Base-by-base conservation (phyloP, 2,888 invertebrate genomes). In the Acanthopleura granulata region DNA sequence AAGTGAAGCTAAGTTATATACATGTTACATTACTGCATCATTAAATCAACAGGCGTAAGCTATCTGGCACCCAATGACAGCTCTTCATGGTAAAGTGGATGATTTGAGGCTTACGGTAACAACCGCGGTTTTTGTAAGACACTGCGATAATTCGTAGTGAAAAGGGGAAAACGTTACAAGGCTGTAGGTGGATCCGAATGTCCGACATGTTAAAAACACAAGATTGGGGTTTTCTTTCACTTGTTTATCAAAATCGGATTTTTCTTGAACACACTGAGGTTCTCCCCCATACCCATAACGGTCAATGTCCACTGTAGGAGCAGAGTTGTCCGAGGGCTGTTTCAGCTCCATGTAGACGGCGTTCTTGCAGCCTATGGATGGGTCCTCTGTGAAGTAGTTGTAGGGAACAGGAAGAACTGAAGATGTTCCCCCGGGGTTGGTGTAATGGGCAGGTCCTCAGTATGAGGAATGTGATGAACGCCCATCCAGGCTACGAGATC, bases 401-500 rank as follows among this genome's bases (percentile, higher is more conserved):
- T 77, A 83, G 85, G 85, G 14, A 80, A 76, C 22, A 86, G 76
- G 40, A 76, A 73, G 78, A 86, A 78, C 70, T 79, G 74, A 66
- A 83, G 78, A 50, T 80, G 76, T 3, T 78, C 77, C 14, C 81
- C 82, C 15, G 80, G 73, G 0, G 85, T 85, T 50, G 83, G 79
- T 14, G 82, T 81, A 71, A 83, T 79, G 27, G 85, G 85, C 40
- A 84, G 74, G 72, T 86, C 84, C 76, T 83, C 84, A 1, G 83
- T 81, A 76, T 82, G 82, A 1, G 85, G 85, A 49, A 86, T 78
- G 72, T 84, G 85, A 69, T 82, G 80, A 62, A 81, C 75, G 12
- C 85, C 85, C n/a, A 84, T 76, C 85, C 85, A 86, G n/a, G 80
- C 79, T 15, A 84, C 83, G 51, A 86, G 79, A 74, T 86, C 85